A percentile compares a stretch with the other conserved stretches of the same genome.
Conservation (phyloP, 2,797 vertebrate species). For the Acanthiza pusilla region DNA sequence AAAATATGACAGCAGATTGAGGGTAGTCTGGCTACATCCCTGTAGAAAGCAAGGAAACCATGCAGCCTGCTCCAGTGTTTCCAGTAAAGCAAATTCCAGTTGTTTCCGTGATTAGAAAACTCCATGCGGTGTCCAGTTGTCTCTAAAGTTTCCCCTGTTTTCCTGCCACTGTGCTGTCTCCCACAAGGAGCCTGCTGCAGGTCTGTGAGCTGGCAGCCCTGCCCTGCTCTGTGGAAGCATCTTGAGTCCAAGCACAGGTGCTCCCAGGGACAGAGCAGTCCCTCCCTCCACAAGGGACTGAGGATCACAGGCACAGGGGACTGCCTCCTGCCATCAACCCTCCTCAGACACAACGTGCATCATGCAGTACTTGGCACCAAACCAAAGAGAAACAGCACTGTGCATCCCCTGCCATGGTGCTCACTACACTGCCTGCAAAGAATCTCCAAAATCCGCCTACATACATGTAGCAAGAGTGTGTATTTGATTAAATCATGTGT, state of each 20-base stretch:
- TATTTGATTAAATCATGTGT: neutral
- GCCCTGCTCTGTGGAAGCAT: neutral
- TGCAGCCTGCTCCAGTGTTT: neutral
- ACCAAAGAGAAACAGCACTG: rapidly evolving
- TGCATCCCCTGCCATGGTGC: neutral
- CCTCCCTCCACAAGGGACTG: neutral
- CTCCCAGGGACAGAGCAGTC: neutral
- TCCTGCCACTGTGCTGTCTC: neutral
- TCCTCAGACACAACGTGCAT: rapidly evolving
- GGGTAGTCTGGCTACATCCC: neutral
- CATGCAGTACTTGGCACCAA: neutral
- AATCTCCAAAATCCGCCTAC: neutral
- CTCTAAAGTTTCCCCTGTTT: neutral
- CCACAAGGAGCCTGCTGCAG: neutral
- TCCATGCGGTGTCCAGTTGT: no score
- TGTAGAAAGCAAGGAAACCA: neutral
- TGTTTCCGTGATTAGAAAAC: neutral
- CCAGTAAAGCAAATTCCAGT: neutral
- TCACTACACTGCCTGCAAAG: neutral
- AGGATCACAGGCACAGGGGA: neutral
- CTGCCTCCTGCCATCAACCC: neutral
- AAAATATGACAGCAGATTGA: neutral
- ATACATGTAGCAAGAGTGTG: rapidly evolving
- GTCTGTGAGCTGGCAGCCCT: neutral
- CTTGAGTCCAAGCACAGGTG: neutral